Base-by-base conservation (phyloP, 2,113 vertebrate genomes). In the Hirundichthys speculiger region DNA sequence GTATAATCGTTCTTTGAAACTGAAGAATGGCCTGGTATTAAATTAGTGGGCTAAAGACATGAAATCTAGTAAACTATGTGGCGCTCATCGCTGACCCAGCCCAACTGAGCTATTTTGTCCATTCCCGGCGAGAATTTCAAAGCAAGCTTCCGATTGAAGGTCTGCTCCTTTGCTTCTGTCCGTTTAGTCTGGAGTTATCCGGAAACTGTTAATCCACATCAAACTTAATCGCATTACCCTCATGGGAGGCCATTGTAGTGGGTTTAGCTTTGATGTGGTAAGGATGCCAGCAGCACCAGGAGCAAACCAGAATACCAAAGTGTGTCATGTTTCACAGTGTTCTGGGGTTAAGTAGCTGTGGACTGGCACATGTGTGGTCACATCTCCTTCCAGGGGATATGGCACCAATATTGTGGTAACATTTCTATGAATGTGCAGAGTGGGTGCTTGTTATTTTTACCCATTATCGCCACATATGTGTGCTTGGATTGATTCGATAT, bases 191-290 rank as follows among this genome's bases (percentile, higher is more conserved):
- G 42, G 66, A 67, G 68, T 77, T 69, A 25, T 64, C 80, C 74
- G 72, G 88, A 86, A 88, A 77, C 77, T 7, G 73, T 83, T 87
- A 84, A 87, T 90, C 89, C 84, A 84, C 82, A 87, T 87, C 82
- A 79, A 83, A 87, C 65, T 55, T 81, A 87, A 85, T 90, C 78
- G 64, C 74, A 77, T 89, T 83, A 77, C 83, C 80, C 87, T 71
- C 83, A 84, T 75, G 71, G 67, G 63, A 74, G 72, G 60, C 74
- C 77, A 82, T 86, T 88, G 83, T 82, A 48, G 80, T 79, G 64
- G 67, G 47, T 69, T 65, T 51, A 14, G n/a, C 80, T 88, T 83
- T 91, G 87, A 91, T 87, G 90, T 85, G 85, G 83, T 15, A 3
- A 46, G 47, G 76, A 80, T 55, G 58, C 80, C 77, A 70, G 83